A percentile compares a stretch with the other conserved stretches of the same genome.
phyloP scores from a whole-genome alignment of 2,888 invertebrate genomes.

The Oxystoma pomonae region DNA sequence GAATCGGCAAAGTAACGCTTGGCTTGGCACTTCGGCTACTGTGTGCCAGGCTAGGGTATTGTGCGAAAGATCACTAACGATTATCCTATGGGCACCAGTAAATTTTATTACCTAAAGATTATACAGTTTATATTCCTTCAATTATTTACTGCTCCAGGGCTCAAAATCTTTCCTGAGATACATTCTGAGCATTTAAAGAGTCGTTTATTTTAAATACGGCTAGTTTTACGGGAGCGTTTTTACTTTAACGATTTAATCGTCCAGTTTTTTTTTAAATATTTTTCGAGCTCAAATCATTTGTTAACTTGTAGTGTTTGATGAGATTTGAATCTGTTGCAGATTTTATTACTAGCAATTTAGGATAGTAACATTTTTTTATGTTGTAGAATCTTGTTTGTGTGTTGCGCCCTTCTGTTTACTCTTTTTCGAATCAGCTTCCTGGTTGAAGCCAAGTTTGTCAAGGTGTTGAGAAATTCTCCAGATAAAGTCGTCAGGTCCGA shows the following conservation, averaged over 20 bases:
- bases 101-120: slow-evolving; percentile 31
- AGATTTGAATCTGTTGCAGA: not conserved
- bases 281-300: no score
- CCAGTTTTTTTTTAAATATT: not conserved
- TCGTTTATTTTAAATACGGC: not conserved
- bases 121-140: slow-evolving; percentile 25
- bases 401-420: not conserved
- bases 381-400: no score
- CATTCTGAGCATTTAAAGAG: not conserved
- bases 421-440: not conserved
- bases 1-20: slow-evolving; percentile 26
- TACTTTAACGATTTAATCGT: not conserved
- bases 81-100: slow-evolving; percentile 35
- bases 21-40: slow-evolving; percentile 23
- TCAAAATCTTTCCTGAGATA: slow-evolving; percentile 4
- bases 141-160: slow-evolving; percentile 21
- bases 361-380: no score
- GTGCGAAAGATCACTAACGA: slow-evolving; percentile 28
- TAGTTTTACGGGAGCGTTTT: not conserved
- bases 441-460: slow-evolving; percentile 7
- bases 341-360: not conserved
- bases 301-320: not conserved
- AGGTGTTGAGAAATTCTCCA: slow-evolving; percentile 9
- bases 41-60: slow-evolving; percentile 22
- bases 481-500: not conserved